Conservation (phyloP, 2,797 vertebrate species). For the Antennarius maculatus region DNA sequence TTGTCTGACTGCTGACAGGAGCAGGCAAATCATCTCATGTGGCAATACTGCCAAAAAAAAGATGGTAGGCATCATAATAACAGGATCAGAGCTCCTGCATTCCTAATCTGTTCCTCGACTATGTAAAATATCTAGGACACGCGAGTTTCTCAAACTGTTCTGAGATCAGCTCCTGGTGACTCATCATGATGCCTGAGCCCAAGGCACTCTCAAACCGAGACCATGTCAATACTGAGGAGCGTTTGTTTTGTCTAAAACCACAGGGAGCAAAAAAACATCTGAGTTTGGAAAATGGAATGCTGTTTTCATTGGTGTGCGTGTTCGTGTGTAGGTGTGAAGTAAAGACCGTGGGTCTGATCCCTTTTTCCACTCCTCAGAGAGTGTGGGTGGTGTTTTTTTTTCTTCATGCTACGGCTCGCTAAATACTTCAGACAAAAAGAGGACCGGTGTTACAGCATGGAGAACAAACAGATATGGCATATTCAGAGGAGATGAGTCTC, state of each 20-base stretch:
- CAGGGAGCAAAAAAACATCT: constrained; percentile 43
- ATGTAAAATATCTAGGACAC: constrained; percentile 62
- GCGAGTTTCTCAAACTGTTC: constrained; percentile 47
- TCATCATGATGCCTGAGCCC: constrained; percentile 47
- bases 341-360: constrained; percentile 54
- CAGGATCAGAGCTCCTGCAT: constrained; percentile 61
- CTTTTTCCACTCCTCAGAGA: constrained; percentile 39
- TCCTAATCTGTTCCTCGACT: constrained; percentile 59
- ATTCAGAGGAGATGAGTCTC: constrained; percentile 14
- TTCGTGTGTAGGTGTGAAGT: constrained; percentile 40
- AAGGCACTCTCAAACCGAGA: constrained; percentile 34
- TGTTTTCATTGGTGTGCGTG: constrained; percentile 7
- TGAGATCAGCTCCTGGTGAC: constrained; percentile 59
- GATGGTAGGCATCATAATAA: constrained; percentile 53
- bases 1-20: constrained; percentile 43
- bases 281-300: constrained; percentile 18
- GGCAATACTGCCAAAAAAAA: constrained; percentile 35
- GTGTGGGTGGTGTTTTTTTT: constrained; percentile 37
- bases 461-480: constrained; percentile 37
- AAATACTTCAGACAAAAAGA: constrained; percentile 50
- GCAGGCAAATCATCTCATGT: constrained; percentile 49
- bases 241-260: constrained; percentile 51
- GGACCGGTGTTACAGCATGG: constrained; percentile 20
- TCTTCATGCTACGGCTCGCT: constrained; percentile 26
- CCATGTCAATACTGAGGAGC: constrained; percentile 43